Conservation (phyloP, 2,113 vertebrate genomes). For the Corydoras sp. region DNA sequence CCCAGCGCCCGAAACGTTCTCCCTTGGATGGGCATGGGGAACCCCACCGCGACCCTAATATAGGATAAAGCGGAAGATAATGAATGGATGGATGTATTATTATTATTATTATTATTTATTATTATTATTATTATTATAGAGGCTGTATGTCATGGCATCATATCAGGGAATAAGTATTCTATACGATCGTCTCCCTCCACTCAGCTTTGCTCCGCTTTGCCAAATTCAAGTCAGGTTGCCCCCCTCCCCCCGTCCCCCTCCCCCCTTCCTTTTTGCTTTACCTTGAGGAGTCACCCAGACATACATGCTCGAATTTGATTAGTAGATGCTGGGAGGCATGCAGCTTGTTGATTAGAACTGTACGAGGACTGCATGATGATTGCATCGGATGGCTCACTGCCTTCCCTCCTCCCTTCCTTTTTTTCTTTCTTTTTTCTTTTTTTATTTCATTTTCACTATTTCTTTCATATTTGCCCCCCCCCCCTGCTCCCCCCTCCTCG, state of each 20-base stretch:
- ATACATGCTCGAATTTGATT: slow-evolving; percentile 61
- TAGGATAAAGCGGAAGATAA: too few species aligned
- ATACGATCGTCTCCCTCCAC: slow-evolving; percentile 34
- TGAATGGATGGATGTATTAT: too few species aligned
- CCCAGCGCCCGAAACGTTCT: too few species aligned
- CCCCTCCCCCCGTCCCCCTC: slow-evolving; percentile 26
- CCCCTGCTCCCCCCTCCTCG: not conserved
- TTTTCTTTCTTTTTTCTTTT: slow-evolving; percentile 2
- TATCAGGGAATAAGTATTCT: slow-evolving; percentile 40
- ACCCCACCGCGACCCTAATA: too few species aligned
- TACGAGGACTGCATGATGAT: slow-evolving; percentile 65
- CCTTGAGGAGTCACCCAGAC: slow-evolving; percentile 65
- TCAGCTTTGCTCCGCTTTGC: slow-evolving; percentile 36
- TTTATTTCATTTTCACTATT: not conserved
- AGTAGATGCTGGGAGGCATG: slow-evolving; percentile 61
- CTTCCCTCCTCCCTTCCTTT: slow-evolving; percentile 1
- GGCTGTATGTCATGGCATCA: slow-evolving; percentile 22
- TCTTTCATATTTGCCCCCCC: not conserved
- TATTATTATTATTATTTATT: not conserved
- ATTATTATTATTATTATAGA: slow-evolving; percentile 22
- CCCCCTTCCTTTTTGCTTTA: slow-evolving; percentile 52
- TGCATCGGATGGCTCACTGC: slow-evolving; percentile 43
- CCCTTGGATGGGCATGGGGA: too few species aligned
- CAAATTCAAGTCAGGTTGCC: slow-evolving; percentile 56
- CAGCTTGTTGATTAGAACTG: slow-evolving; percentile 67